phyloP scores from a whole-genome alignment of 2,888 invertebrate species.

The Aplocera efformata region DNA sequence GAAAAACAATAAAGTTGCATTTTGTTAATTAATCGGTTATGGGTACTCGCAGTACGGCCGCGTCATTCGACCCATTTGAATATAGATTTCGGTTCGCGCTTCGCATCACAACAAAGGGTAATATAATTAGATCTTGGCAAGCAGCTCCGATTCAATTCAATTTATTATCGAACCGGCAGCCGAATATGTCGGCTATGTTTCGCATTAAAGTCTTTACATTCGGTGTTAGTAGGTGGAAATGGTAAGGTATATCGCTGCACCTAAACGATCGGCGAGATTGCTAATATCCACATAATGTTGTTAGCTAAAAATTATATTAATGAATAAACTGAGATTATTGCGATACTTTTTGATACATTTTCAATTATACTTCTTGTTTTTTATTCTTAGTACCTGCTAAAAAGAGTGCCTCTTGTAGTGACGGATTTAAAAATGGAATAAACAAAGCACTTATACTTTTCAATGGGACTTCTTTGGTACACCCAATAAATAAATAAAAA shows the following conservation, averaged over 20 bases:
- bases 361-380: too few species aligned
- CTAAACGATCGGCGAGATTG: too few species aligned
- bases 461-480: too few species aligned
- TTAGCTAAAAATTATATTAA: too few species aligned
- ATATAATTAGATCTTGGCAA: slow-evolving; percentile 70
- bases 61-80: slow-evolving; percentile 37
- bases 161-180: slow-evolving; percentile 46
- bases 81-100: slow-evolving; percentile 22
- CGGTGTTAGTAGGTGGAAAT: slow-evolving; percentile 6
- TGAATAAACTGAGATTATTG: too few species aligned
- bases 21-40: slow-evolving; percentile 6
- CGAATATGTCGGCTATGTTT: slow-evolving; percentile 21
- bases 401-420: too few species aligned
- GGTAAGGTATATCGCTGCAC: slow-evolving; percentile 2
- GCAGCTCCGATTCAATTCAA: slow-evolving; percentile 39
- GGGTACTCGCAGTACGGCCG: slow-evolving; percentile 32
- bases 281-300: too few species aligned
- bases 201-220: slow-evolving; percentile 27
- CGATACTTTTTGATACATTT: too few species aligned
- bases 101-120: slow-evolving; percentile 51
- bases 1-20: background rate
- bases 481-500: too few species aligned
- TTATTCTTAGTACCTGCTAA: too few species aligned
- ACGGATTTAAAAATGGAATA: too few species aligned
- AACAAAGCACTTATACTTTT: too few species aligned